A percentile compares a stretch with the other conserved stretches of the same genome.
Evolutionary conservation across 2,888 invertebrate species (phyloP).

Genomic region (Drosophila ezoana): DNA sequence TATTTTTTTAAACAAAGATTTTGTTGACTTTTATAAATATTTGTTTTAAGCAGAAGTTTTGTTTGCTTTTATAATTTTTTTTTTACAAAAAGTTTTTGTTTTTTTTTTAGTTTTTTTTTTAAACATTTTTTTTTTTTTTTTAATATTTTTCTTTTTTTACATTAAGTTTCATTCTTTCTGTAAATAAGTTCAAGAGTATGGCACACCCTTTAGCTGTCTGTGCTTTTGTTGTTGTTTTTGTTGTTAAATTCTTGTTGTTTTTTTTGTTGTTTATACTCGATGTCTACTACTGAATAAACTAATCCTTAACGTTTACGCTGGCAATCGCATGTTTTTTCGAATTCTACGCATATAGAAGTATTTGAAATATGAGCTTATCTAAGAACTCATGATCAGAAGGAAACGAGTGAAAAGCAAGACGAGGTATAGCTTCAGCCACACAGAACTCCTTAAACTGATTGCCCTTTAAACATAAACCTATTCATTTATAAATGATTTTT

Average conservation of each 20-base stretch:
- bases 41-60: not conserved
- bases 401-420: no score
- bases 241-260: not conserved
- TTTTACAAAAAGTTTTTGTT: no score
- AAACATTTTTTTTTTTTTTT: not conserved
- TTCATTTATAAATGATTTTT: not conserved
- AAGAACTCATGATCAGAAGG: no score
- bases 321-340: constrained; percentile 39
- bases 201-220: constrained; percentile 6
- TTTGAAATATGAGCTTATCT: not conserved
- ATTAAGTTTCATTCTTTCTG: not conserved
- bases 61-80: no score
- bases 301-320: constrained; percentile 36
- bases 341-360: constrained; percentile 1
- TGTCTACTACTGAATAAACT: constrained; percentile 43
- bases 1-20: no score
- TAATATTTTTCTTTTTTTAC: no score
- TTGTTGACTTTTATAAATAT: no score
- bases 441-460: no score
- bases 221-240: constrained; percentile 7
- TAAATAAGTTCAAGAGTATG: constrained; percentile 13
- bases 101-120: no score
- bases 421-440: no score
- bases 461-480: no score
- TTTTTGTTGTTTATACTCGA: constrained; percentile 29